Evolutionary conservation across 2,113 vertebrate species (phyloP), one percentile per base, ranked within the genome.

Genomic region (Microtus montanus): DNA sequence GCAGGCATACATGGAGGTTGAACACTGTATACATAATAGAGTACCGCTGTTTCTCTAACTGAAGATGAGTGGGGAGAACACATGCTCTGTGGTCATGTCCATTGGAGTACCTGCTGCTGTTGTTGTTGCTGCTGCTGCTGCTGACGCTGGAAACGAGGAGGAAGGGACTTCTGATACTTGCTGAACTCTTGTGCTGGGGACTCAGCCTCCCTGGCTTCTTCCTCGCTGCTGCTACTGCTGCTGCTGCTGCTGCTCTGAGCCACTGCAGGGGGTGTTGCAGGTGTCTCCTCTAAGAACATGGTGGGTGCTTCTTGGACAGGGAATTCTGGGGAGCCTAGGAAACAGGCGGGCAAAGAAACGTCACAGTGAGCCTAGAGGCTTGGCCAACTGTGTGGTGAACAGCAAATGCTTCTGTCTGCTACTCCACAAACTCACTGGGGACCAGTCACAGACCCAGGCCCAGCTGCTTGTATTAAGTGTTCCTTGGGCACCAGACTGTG

Each of bases 71-170:
- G 41, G 73, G 22, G 0, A 52, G 14, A 5, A 24, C 94, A 35
- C 71, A 63, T 6, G 0, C 58, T 35, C 52, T 0, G 20, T 3
- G 13, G 1, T 9, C 2, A 28, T 26, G 19, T 47, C 4, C 0
- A 0, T 30, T 19, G 8, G 4, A 12, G 97, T 82, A 98, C 97
- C 98, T 98, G 98, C 87, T 99, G 98, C 96, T 98, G 98, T 89
- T 98, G 98, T 97, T 98, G 98, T 87, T 98, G 98, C 97, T 98
- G 98, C 84, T 98, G 98, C 89, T 98, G 99, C 89, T 99, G 99
- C 82, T 99, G 99, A 92, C 99, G 99, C 97, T 99, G 99, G 96
- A 99, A 99, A 22, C 99, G 98, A 0, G 99, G 99, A 5, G 99
- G 99, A 54, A 99, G 97, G 3, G 99, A 98, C 95, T 99, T 99